Conservation (phyloP, 2,113 vertebrate genomes). For the Hymenochirus boettgeri region DNA sequence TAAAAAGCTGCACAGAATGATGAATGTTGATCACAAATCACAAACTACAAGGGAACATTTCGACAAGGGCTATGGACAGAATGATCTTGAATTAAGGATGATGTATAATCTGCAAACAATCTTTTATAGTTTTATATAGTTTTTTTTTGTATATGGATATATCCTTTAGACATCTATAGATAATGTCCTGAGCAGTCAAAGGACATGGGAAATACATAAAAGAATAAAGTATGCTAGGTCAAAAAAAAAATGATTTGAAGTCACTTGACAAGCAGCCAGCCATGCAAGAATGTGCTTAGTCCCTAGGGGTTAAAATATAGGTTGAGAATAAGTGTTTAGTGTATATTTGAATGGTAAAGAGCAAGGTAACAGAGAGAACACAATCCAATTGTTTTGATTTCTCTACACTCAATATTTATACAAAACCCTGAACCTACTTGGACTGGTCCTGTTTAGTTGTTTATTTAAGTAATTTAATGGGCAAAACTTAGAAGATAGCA, state of each 20-base stretch:
- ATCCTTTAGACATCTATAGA: neutral
- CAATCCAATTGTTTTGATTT: neutral
- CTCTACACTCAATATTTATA: neutral
- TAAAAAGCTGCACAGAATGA: no score
- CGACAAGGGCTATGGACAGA: no score
- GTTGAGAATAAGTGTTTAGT: neutral
- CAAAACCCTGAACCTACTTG: neutral
- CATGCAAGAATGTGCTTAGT: neutral
- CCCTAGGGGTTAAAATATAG: neutral
- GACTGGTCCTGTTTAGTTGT: neutral
- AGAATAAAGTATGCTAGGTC: neutral
- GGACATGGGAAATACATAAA: neutral
- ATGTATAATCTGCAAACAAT: no score
- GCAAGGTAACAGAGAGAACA: neutral
- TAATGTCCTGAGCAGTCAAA: neutral
- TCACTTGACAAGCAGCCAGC: neutral
- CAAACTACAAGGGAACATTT: no score
- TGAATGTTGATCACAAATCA: no score
- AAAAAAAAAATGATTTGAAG: neutral
- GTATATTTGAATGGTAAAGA: neutral
- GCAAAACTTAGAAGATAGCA: no score
- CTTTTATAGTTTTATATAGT: neutral
- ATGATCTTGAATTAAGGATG: no score
- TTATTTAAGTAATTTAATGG: no score
- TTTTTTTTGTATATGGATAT: neutral